Conservation (phyloP, 2,113 vertebrate species). For the Sisor rabdophorus region DNA sequence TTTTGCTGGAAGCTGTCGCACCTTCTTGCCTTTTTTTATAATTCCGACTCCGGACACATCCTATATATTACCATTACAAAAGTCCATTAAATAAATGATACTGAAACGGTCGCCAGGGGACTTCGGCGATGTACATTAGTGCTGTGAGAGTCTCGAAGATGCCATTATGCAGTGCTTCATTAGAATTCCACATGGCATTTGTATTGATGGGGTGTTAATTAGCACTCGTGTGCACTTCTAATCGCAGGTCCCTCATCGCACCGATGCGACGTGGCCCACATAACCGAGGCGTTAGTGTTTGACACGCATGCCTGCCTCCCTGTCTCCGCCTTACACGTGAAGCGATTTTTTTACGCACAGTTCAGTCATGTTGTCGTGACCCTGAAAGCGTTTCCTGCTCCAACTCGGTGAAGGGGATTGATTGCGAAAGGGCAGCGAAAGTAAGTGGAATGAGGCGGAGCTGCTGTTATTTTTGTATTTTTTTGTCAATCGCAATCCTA, state of each 20-base stretch:
- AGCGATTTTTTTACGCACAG: background rate
- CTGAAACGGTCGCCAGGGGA: background rate
- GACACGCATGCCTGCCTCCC: background rate
- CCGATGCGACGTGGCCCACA: slow-evolving; percentile 1
- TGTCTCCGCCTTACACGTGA: background rate
- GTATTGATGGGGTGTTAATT: slow-evolving; percentile 33
- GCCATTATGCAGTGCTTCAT: slow-evolving; percentile 6
- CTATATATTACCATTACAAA: background rate
- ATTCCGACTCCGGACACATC: background rate
- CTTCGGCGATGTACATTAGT: slow-evolving; percentile 11
- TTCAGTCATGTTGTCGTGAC: background rate
- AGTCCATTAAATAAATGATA: background rate
- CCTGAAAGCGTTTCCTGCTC: background rate
- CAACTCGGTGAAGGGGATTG: slow-evolving; percentile 11
- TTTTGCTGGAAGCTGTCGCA: too few relatives aligned
- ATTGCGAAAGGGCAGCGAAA: slow-evolving; percentile 5
- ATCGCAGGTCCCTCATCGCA: slow-evolving; percentile 20
- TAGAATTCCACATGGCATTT: slow-evolving; percentile 3
- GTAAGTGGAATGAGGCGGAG: slow-evolving; percentile 11
- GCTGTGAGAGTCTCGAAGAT: background rate
- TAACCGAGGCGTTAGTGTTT: slow-evolving; percentile 1
- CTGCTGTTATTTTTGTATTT: too few relatives aligned
- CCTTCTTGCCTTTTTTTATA: background rate
- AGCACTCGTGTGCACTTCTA: slow-evolving; percentile 25
- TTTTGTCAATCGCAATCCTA: slow-evolving; percentile 30